Percentiles rank a stretch among this genome's conserved stretches.
phyloP scores from a whole-genome alignment of 2,113 vertebrate species.

The Hyaena hyaena region DNA sequence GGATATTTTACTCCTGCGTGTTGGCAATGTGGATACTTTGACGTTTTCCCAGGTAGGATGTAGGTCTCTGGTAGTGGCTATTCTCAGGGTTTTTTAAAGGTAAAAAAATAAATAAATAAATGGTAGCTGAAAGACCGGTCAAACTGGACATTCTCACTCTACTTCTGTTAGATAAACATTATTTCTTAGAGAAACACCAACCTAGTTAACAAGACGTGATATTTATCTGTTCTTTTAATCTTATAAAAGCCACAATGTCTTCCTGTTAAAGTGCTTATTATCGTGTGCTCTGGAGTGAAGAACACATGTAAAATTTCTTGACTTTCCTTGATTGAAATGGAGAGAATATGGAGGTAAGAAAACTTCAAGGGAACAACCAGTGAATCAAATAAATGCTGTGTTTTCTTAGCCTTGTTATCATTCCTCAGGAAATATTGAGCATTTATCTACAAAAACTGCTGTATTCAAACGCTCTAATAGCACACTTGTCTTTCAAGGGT shows the following conservation, averaged over 20 bases:
- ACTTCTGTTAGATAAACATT: conserved; percentile 50
- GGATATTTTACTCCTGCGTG: not conserved
- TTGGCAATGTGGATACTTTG: not conserved
- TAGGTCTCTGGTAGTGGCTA: not conserved
- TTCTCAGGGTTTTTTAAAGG: not conserved
- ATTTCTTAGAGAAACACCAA: conserved; percentile 75
- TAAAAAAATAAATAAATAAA: not conserved
- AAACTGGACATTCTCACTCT: conserved; percentile 52
- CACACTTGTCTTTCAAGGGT: not conserved
- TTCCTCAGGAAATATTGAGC: not conserved
- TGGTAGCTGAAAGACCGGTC: conserved; percentile 8
- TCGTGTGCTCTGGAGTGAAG: conserved; percentile 31
- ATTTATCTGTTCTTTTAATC: conserved; percentile 75
- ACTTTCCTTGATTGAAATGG: conserved; percentile 73
- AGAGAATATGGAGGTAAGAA: conserved; percentile 40
- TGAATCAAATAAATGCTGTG: not conserved
- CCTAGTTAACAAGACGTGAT: conserved; percentile 64
- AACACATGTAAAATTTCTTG: conserved; percentile 45
- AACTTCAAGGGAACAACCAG: not conserved
- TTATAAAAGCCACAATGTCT: conserved; percentile 79
- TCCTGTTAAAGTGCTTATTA: conserved; percentile 73
- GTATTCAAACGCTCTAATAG: not conserved
- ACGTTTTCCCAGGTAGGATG: not conserved
- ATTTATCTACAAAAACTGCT: not conserved
- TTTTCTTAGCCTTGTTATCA: conserved; percentile 9